phyloP scores from a whole-genome alignment of 2,113 vertebrate species.

The Neomonachus schauinslandi region DNA sequence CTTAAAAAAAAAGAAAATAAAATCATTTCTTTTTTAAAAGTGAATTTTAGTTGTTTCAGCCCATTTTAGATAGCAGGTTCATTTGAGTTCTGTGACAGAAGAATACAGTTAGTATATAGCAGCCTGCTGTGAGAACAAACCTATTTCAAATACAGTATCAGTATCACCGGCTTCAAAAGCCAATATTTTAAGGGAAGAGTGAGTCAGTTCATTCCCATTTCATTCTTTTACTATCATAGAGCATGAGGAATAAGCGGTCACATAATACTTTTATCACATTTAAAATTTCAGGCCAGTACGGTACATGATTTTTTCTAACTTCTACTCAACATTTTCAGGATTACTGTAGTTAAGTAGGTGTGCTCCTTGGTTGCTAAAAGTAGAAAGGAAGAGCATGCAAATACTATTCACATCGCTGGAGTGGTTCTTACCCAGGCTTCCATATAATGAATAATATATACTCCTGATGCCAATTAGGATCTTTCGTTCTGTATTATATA shows the following conservation, averaged over 20 bases:
- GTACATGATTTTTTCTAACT: not conserved
- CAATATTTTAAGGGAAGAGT: not conserved
- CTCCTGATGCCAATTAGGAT: not conserved
- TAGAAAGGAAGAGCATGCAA: not conserved
- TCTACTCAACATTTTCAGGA: not conserved
- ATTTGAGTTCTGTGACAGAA: not conserved
- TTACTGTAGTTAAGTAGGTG: not conserved
- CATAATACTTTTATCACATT: not conserved
- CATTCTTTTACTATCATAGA: not conserved
- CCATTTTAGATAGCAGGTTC: slow-evolving; percentile 3
- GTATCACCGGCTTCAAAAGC: not conserved
- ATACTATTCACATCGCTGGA: not conserved
- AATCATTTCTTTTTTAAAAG: slow-evolving; percentile 15
- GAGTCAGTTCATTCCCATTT: not conserved
- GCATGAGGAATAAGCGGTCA: not conserved
- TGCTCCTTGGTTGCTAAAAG: not conserved
- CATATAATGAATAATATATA: not conserved
- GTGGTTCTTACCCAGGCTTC: not conserved
- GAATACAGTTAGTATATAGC: not conserved
- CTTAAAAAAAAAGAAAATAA: not conserved
- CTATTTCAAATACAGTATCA: not conserved
- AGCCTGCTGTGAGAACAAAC: not conserved
- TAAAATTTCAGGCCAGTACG: not conserved
- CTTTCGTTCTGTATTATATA: not conserved
- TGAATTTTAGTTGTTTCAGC: not conserved